Conservation (phyloP, 37 sponge, comb jelly and placozoan species). For the Axinella damicornis region DNA sequence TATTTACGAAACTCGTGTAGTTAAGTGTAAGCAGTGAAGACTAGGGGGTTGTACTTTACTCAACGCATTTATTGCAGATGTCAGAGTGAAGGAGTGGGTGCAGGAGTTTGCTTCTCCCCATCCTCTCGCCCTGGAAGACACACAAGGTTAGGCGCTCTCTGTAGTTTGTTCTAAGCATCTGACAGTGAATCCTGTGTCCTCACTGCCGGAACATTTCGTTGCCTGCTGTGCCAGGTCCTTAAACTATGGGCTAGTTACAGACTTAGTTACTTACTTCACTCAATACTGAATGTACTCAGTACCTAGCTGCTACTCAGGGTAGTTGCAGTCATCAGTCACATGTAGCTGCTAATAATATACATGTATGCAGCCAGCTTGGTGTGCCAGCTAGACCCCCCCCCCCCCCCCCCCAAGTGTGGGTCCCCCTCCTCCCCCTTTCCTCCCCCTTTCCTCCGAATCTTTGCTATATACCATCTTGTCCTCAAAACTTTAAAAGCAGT, state of each 20-base stretch:
- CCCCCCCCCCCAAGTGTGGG: background rate
- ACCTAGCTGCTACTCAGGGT: too few species aligned
- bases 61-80: conserved; percentile 20
- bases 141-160: background rate
- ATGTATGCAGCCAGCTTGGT: too few species aligned
- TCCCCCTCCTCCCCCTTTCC: background rate
- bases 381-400: too few species aligned
- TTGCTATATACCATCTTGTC: too few species aligned
- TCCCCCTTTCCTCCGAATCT: background rate
- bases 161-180: too few species aligned
- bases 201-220: background rate
- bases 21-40: too few species aligned
- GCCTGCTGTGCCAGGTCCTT: too few species aligned
- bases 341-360: background rate
- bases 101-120: conserved; percentile 46
- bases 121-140: background rate
- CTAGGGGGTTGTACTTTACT: background rate
- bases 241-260: too few species aligned
- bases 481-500: too few species aligned
- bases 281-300: too few species aligned
- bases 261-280: too few species aligned
- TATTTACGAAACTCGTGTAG: too few species aligned
- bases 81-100: conserved; percentile 62
- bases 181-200: background rate
- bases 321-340: background rate